Base-by-base conservation (phyloP, 2,113 vertebrate species). In the Oryzias woworae region DNA sequence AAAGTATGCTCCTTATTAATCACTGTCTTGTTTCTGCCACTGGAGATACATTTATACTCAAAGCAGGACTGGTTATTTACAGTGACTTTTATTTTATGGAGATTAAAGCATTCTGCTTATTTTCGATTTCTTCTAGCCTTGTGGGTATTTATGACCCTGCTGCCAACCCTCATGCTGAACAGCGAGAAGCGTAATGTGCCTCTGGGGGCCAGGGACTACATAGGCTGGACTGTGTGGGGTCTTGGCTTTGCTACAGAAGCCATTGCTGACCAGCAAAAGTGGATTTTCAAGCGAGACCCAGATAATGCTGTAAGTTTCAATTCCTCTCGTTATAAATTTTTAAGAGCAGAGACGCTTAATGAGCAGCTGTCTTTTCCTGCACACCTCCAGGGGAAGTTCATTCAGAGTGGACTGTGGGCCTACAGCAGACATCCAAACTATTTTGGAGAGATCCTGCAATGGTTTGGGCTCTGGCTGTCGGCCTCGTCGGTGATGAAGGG, bases 371-470 rank as follows among this genome's bases (percentile, higher is more conserved):
- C 20, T 18, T 17, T 45, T 45, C 44, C 47, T 48, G 31, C 62
- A 14, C 62, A 12, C 52, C 59, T 61, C 1, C 78, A 94, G 93
- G 92, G 91, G 23, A 93, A 79, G 71, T 94, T 94, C 73, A 94
- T 93, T 81, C 91, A 83, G 71, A 90, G 84, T 4, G 92, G 92
- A 26, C 86, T 94, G 4, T 94, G 93, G 93, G 89, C 88, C 18
- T 91, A 89, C 74, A 93, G 92, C 79, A 88, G 91, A 36, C 93
- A 94, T 57, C 93, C 93, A 0, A 94, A 94, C 79, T 94, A 94
- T 54, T 59, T 92, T 1, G 92, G 92, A 1, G 93, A 94, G 88
- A 93, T 94, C 71, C 65, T 94, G 79, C 92, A 93, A 84, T 94
- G 93, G 93, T 86, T 77, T 0, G 93, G 93, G 13, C 88, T 94